A percentile compares a stretch with the other conserved stretches of the same genome.
Evolutionary conservation across 2,113 vertebrate species (phyloP).

Genomic region (Thinocorus orbignyianus): DNA sequence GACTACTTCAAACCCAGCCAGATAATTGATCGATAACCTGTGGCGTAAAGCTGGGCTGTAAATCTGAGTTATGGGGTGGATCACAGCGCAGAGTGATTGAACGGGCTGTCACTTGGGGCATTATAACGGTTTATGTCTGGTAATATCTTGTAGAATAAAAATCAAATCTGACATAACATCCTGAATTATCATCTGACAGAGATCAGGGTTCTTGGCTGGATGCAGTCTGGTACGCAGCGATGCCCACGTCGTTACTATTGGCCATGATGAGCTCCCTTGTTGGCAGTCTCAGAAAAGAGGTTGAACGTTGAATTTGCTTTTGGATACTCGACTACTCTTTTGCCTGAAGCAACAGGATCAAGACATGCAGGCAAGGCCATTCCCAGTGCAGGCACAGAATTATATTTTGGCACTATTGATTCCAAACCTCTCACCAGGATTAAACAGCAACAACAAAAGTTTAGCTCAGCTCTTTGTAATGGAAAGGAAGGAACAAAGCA

Average conservation of each 20-base stretch:
- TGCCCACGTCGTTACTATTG: neutral
- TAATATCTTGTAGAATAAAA: neutral
- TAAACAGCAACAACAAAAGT: neutral
- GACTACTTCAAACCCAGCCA: neutral
- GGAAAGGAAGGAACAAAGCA: neutral
- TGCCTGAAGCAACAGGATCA: neutral
- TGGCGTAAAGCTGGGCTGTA: neutral
- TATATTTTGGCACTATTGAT: neutral
- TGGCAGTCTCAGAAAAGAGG: neutral
- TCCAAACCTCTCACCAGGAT: neutral
- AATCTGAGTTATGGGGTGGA: neutral
- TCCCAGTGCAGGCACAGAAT: neutral
- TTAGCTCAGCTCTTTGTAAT: neutral
- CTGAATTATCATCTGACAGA: neutral
- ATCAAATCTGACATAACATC: neutral
- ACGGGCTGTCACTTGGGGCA: neutral
- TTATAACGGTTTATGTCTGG: neutral
- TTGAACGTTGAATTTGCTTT: neutral
- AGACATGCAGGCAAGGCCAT: rapidly evolving
- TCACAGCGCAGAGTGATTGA: neutral
- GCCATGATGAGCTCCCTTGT: neutral
- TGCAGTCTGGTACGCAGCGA: neutral
- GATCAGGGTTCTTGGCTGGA: neutral
- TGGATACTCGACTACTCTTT: neutral
- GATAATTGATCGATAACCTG: neutral